These are phyloP conservation scores for Euzetes globulus DNA, from an alignment of 2,888 invertebrate species.

Conservation along the genomic window DNA sequence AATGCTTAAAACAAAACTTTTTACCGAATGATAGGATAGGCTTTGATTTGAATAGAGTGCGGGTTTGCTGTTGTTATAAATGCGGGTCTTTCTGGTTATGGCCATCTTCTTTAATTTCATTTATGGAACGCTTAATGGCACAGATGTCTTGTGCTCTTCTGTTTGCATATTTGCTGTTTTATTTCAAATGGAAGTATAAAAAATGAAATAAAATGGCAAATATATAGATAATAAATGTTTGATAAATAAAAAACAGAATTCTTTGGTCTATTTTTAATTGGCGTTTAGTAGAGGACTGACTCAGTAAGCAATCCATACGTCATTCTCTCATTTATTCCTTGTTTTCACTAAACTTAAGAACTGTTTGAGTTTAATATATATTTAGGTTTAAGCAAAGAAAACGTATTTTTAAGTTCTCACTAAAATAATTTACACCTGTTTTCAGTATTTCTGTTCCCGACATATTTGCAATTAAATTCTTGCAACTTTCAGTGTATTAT, in stretches of 20 bases:
- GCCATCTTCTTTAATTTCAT: neutral
- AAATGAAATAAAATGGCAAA: neutral
- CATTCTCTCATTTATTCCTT: neutral
- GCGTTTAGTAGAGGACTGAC: neutral
- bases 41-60: neutral
- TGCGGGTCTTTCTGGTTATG: neutral
- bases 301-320: neutral
- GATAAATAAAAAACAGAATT: neutral
- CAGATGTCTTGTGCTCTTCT: constrained; percentile 9
- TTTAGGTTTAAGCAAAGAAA: neutral
- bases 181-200: neutral
- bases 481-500: neutral
- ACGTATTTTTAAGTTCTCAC: constrained; percentile 13
- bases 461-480: constrained; percentile 27
- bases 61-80: neutral
- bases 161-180: neutral
- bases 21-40: neutral
- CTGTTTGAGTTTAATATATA: neutral
- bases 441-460: constrained; percentile 20
- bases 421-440: constrained; percentile 29
- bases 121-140: neutral
- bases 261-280: neutral
- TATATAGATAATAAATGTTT: neutral
- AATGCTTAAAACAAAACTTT: neutral
- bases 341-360: neutral